A percentile compares a stretch with the other conserved stretches of the same genome.
Conservation (phyloP, 2,113 vertebrate species). For the Tragelaphus strepsiceros region DNA sequence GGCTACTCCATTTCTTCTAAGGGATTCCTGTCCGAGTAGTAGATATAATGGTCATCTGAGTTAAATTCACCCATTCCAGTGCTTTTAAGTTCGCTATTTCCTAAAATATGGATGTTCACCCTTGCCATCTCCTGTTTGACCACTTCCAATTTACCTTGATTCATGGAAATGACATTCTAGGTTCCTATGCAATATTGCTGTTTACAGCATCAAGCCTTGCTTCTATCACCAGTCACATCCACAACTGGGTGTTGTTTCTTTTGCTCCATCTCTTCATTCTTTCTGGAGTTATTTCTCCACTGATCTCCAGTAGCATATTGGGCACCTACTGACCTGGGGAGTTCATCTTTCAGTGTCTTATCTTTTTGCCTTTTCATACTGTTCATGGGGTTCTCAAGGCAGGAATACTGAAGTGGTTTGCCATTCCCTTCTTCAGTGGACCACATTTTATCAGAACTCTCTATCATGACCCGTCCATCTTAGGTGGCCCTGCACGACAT, state of each 20-base stretch:
- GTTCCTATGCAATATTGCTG: not conserved
- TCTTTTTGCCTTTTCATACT: not conserved
- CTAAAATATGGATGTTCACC: not conserved
- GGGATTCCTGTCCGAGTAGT: not conserved
- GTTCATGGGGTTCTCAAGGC: not conserved
- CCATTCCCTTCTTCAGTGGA: not conserved
- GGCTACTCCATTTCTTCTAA: not conserved
- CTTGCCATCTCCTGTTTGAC: not conserved
- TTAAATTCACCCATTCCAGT: not conserved
- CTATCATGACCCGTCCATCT: accelerated
- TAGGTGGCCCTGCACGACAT: not conserved
- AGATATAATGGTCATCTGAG: not conserved
- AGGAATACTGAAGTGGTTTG: not conserved
- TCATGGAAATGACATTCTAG: not conserved
- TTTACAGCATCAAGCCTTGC: accelerated
- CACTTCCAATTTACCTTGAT: not conserved
- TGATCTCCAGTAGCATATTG: not conserved
- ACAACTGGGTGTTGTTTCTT: not conserved
- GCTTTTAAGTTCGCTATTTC: accelerated
- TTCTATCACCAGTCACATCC: not conserved
- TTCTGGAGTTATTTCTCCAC: not conserved
- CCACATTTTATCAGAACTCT: not conserved
- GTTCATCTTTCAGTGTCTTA: not conserved
- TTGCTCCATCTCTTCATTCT: not conserved
- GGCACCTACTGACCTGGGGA: not conserved